Conservation (phyloP, 2,888 invertebrate species). For the Cotesia congregata region DNA sequence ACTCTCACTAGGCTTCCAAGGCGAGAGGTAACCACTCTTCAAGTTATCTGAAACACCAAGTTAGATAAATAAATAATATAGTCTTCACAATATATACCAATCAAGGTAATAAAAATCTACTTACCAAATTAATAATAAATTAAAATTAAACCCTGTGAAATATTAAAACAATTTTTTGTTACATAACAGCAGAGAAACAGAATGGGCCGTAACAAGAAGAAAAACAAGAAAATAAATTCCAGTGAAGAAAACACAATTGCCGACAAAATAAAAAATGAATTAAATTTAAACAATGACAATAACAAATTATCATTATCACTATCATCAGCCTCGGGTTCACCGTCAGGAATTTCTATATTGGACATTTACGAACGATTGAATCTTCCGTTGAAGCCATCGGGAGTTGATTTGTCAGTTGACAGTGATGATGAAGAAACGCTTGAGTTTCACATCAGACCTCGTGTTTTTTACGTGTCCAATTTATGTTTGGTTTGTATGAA, state of each 20-base stretch:
- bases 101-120: neutral
- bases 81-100: too few species aligned
- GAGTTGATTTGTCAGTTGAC: slow-evolving; percentile 45
- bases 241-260: neutral
- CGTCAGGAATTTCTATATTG: slow-evolving; percentile 29
- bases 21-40: neutral
- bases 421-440: slow-evolving; percentile 74
- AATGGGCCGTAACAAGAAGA: slow-evolving; percentile 23
- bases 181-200: neutral
- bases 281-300: neutral
- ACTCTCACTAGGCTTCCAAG: neutral
- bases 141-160: neutral
- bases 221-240: neutral
- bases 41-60: neutral
- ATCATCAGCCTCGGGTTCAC: slow-evolving; percentile 12
- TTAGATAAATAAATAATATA: neutral
- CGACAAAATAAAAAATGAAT: neutral
- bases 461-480: slow-evolving; percentile 76
- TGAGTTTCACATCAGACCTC: slow-evolving; percentile 77
- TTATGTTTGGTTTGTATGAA: slow-evolving; percentile 71
- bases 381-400: slow-evolving; percentile 40
- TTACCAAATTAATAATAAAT: neutral
- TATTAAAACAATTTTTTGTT: slow-evolving; percentile 3
- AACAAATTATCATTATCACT: neutral
- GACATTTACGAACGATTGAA: slow-evolving; percentile 33